Evolutionary conservation across 2,797 vertebrate species (phyloP), one percentile per base, ranked within the genome.

Genomic region (Sebastolobus alascanus): DNA sequence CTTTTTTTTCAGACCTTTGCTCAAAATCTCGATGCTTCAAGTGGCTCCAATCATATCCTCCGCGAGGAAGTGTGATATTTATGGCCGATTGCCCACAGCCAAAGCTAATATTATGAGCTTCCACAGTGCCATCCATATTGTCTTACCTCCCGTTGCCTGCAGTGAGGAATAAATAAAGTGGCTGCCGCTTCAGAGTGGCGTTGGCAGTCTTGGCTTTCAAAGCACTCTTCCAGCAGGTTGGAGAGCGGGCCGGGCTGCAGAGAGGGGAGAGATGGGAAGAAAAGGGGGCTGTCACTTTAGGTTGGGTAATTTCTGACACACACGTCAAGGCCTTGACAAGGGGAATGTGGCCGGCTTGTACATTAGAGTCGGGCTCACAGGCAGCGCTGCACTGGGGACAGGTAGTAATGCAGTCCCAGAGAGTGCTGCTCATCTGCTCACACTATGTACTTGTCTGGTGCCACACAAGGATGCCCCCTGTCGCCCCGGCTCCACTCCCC

Each of bases 351-450:
- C 96, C 96, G 90, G 91, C 94, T 95, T 93, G 96, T 96, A 97
- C 97, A 98, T 98, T 97, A 97, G 97, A 96, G 96, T 94, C 93
- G 89, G 95, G 96, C 97, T 97, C 96, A 95, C 91, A 87, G 89
- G 89, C 93, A 91, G 93, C 55, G 8, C 84, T 70, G 90, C 90
- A 90, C 88, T 84, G 87, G 90, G 94, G 96, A 96, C 96, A 96
- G 96, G 95, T 96, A 95, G 96, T 97, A 96, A 97, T 96, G 97
- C 93, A 96, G 92, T 94, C 95, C 93, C 93, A 93, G 94, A 96
- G 96, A 97, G 97, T 96, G 96, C 96, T 95, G 96, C 96, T 97
- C 95, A 97, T 97, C 97, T 96, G 92, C 93, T 97, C 95, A 90
- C 96, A 91, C 96, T 92, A 92, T 95, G 96, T 95, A 94, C 96